Conservation (phyloP, 2,888 invertebrate genomes). For the Drosophila borealis region DNA sequence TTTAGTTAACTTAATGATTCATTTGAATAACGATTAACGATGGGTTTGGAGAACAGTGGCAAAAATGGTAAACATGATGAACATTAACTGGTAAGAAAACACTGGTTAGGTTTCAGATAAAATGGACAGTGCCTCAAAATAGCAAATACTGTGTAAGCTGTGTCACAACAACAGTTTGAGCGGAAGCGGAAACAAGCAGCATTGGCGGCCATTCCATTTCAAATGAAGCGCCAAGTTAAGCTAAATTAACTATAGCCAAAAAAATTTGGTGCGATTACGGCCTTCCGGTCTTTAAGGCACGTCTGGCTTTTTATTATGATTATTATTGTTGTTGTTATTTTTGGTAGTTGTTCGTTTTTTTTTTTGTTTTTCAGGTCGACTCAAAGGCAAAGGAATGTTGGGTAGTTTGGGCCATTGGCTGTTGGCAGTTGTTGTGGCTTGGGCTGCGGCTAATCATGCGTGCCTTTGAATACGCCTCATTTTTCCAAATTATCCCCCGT, state of each 20-base stretch:
- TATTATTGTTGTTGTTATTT: conserved; percentile 8
- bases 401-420: neutral
- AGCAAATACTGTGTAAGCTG: conserved; percentile 10
- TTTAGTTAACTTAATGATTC: conserved; percentile 19
- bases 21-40: neutral
- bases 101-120: conserved; percentile 26
- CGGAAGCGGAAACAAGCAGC: conserved; percentile 62
- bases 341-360: neutral
- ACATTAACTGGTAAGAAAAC: conserved; percentile 21
- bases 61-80: conserved; percentile 5
- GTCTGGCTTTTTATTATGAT: conserved; percentile 1
- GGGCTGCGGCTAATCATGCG: neutral
- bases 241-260: conserved; percentile 19
- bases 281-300: conserved; percentile 34
- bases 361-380: neutral
- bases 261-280: conserved; percentile 29
- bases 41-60: neutral
- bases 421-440: neutral
- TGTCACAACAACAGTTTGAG: conserved; percentile 26
- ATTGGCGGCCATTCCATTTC: conserved; percentile 39
- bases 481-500: neutral
- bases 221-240: conserved; percentile 36
- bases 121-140: conserved; percentile 7
- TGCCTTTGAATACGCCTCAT: neutral
- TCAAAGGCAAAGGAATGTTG: conserved; percentile 15